Evolutionary conservation across 2,797 vertebrate species (phyloP).

Genomic region (Bucorvus abyssinicus): DNA sequence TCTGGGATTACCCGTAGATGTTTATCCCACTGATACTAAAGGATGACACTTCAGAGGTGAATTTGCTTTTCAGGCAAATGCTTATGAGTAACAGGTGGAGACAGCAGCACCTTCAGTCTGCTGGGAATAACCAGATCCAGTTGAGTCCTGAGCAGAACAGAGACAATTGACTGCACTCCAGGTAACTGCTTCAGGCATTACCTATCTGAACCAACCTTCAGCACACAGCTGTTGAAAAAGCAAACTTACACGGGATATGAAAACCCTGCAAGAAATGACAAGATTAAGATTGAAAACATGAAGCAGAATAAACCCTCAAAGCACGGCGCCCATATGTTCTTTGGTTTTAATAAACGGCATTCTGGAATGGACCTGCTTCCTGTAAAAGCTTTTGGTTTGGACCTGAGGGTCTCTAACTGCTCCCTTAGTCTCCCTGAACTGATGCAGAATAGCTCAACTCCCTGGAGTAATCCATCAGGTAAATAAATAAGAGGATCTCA

Average conservation of each 20-base stretch:
- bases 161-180: background rate
- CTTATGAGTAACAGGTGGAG: background rate
- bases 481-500: constrained; percentile 51
- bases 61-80: background rate
- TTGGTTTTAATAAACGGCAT: background rate
- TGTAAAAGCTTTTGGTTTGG: background rate
- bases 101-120: background rate
- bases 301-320: background rate
- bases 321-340: background rate
- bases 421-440: background rate
- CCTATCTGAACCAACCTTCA: background rate
- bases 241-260: background rate
- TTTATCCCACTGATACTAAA: background rate
- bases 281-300: background rate
- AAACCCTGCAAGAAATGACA: background rate
- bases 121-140: background rate
- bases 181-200: no score
- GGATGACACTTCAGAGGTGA: background rate
- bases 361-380: background rate
- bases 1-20: background rate
- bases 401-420: background rate
- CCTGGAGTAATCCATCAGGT: constrained; percentile 46
- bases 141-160: background rate
- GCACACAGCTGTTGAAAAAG: background rate
- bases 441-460: constrained; percentile 4